phyloP scores from a whole-genome alignment of 2,113 vertebrate species.

The Thalassoma bifasciatum region DNA sequence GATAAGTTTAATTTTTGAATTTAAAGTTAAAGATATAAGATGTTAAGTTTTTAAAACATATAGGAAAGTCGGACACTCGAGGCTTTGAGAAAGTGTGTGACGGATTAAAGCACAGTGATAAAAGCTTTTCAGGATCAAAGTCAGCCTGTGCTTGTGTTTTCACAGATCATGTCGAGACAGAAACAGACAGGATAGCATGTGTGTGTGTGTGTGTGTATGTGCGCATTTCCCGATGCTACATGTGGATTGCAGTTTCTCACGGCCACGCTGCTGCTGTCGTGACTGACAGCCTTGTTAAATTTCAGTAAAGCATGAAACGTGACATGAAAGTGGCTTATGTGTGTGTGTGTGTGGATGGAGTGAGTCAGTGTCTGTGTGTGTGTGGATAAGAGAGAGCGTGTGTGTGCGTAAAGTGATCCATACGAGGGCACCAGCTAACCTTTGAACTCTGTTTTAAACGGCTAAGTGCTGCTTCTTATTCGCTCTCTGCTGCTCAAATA shows the following conservation, averaged over 20 bases:
- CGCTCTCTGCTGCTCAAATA: constrained; percentile 76
- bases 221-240: constrained; percentile 50
- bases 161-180: constrained; percentile 67
- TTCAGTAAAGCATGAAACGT: constrained; percentile 79
- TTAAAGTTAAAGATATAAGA: too few relatives aligned
- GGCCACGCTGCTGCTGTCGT: constrained; percentile 66
- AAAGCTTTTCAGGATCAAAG: constrained; percentile 73
- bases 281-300: constrained; percentile 82
- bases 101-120: constrained; percentile 47
- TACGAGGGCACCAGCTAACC: constrained; percentile 71
- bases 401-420: constrained; percentile 72
- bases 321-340: constrained; percentile 74
- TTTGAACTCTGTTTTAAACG: constrained; percentile 80
- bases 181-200: constrained; percentile 47
- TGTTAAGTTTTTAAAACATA: too few relatives aligned
- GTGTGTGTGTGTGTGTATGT: background rate
- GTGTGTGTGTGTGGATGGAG: constrained; percentile 16
- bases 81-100: constrained; percentile 37
- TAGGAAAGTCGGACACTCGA: background rate
- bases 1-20: too few relatives aligned
- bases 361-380: constrained; percentile 22
- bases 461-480: constrained; percentile 80
- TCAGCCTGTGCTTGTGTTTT: constrained; percentile 62
- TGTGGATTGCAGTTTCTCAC: constrained; percentile 76
- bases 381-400: constrained; percentile 14